phyloP scores from a whole-genome alignment of 2,888 invertebrate genomes.

The Drosophila neotestacea region DNA sequence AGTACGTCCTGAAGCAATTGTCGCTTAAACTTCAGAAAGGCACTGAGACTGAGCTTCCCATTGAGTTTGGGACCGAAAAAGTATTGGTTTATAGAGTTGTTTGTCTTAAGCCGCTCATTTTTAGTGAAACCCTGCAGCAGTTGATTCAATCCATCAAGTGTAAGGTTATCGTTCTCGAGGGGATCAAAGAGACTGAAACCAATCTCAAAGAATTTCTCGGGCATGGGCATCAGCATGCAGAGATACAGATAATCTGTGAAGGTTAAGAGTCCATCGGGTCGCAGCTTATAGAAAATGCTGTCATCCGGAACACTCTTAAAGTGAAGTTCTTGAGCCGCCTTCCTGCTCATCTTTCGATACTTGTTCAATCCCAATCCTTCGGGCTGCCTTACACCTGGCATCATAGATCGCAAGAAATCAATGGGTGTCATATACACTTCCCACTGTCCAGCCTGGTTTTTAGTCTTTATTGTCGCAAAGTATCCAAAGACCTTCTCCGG shows the following conservation, averaged over 20 bases:
- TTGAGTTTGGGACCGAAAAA: conserved; percentile 41
- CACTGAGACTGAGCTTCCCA: conserved; percentile 14
- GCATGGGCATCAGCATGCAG: conserved; percentile 26
- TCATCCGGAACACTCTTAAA: conserved; percentile 17
- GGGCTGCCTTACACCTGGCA: conserved; percentile 52
- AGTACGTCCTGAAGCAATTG: conserved; percentile 36
- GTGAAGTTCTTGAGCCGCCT: neutral
- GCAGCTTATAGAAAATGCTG: conserved; percentile 51
- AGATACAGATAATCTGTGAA: conserved; percentile 54
- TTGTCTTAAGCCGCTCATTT: neutral
- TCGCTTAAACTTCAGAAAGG: conserved; percentile 40
- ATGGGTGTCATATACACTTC: conserved; percentile 59
- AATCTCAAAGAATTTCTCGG: conserved; percentile 40
- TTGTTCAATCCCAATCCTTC: conserved; percentile 30
- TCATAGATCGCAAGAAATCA: conserved; percentile 60
- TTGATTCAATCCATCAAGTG: conserved; percentile 9
- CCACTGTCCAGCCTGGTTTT: conserved; percentile 21
- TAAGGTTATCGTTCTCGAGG: conserved; percentile 13
- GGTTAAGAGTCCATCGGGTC: conserved; percentile 42
- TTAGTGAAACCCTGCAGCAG: conserved; percentile 25
- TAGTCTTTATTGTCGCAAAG: conserved; percentile 62
- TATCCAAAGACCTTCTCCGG: conserved; percentile 59
- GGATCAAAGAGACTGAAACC: conserved; percentile 49
- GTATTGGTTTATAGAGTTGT: conserved; percentile 15
- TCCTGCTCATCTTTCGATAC: conserved; percentile 28